Evolutionary conservation across 2,888 invertebrate genomes (phyloP), one percentile per base, ranked within the genome.

Genomic region (Brachyopa scutellaris): DNA sequence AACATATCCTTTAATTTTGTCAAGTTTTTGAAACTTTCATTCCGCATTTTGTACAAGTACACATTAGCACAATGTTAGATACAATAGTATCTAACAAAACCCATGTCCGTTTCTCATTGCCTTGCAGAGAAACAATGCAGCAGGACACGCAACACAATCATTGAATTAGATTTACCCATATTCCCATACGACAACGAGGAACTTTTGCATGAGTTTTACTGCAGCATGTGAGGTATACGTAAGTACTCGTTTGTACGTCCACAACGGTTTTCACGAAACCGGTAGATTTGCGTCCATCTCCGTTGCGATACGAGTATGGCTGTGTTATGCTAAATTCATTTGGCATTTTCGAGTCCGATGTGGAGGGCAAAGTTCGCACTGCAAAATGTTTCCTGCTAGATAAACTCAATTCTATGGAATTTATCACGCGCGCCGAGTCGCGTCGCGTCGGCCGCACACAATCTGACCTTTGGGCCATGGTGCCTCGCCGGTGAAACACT

Each of bases 331-430:
- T 66, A 78, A 78, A 73, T 67, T 53, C 55, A 73, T 67, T 79
- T 79, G 79, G 79, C 73, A 79, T 79, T 79, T 79, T 36, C 51
- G 42, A 53, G 31, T 66, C 61, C 1, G 19, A 42, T 15, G 38
- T 47, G 33, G 55, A 53, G 72, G 78, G 31, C 79, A 79, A 79
- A 79, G 79, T 79, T 79, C 73, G 66, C 8, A 55, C 59, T 51
- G 73, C 53, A 55, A 79, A 73, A 73, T 79, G 55, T 55, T 79
- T 73, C 73, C 79, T 73, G 66, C 66, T 61, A 73, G 73, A 79
- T 67, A 67, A 79, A 73, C 73, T 73, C n/a, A n/a, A 79, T 67
- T 73, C 79, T 55, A 61, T 13, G 70, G 49, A 70, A 70, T 77
- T 53, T 62, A 55, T 69, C 53, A 47, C 74, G 31, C 23, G 6